phyloP scores from a whole-genome alignment of 2,888 invertebrate species.

The Orchesella flavescens region DNA sequence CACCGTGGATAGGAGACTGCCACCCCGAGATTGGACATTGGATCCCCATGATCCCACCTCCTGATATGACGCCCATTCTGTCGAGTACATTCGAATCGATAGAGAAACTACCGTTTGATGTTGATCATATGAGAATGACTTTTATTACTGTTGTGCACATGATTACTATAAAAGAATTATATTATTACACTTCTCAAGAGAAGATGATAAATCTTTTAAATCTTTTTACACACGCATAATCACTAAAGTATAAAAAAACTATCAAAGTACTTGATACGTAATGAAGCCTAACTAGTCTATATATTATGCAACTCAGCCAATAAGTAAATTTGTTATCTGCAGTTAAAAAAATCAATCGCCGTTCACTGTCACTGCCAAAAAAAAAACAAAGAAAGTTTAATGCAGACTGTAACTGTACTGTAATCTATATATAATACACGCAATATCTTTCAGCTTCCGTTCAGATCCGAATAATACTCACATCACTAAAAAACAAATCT shows the following conservation, averaged over 20 bases:
- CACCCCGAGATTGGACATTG: slow-evolving; percentile 82
- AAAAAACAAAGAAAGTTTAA: background rate
- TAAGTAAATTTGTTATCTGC: background rate
- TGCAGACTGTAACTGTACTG: background rate
- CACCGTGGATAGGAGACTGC: slow-evolving; percentile 75
- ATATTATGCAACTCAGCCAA: too few relatives aligned
- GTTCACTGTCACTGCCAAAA: slow-evolving; percentile 48
- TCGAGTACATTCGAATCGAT: slow-evolving; percentile 94
- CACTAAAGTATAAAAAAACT: background rate
- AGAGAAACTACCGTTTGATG: slow-evolving; percentile 89
- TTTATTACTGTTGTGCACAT: slow-evolving; percentile 15
- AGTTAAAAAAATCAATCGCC: background rate
- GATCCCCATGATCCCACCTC: slow-evolving; percentile 78
- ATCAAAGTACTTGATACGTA: too few relatives aligned
- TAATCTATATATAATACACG: slow-evolving; percentile 20
- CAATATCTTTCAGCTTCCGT: slow-evolving; percentile 61
- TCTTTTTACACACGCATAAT: slow-evolving; percentile 10
- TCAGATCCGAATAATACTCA: slow-evolving; percentile 11
- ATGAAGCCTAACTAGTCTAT: too few relatives aligned
- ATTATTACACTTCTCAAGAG: slow-evolving; percentile 12
- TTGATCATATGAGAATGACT: slow-evolving; percentile 52
- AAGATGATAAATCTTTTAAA: slow-evolving; percentile 12
- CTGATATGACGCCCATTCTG: slow-evolving; percentile 90
- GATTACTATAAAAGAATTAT: background rate
- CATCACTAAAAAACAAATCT: background rate